A percentile compares a stretch with the other conserved stretches of the same genome.
These are phyloP conservation scores for Xiphorhynchus erythropygius DNA, from an alignment of 2,797 vertebrate species.

Conservation along the genomic window DNA sequence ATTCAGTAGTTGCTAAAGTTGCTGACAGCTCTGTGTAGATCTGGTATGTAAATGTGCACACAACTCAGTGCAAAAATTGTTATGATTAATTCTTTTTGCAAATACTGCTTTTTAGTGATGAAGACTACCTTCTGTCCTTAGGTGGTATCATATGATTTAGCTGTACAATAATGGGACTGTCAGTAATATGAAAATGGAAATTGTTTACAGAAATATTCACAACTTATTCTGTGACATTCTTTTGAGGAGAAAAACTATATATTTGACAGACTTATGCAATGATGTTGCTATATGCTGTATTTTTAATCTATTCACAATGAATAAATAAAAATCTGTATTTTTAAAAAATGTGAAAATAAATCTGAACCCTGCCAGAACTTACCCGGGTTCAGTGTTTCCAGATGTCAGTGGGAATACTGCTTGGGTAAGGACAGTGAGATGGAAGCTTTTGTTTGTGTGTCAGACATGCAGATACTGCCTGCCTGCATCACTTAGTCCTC, in stretches of 20 bases:
- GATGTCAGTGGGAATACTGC: not conserved
- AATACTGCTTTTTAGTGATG: not conserved
- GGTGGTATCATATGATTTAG: not conserved
- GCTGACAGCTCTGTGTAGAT: not conserved
- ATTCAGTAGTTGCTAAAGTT: not conserved
- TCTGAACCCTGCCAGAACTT: not conserved
- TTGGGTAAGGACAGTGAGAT: not conserved
- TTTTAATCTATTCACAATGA: constrained; percentile 63
- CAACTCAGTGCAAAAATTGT: not conserved
- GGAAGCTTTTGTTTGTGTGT: not conserved
- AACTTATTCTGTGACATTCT: not conserved
- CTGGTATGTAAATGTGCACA: not conserved
- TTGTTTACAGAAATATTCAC: constrained; percentile 38
- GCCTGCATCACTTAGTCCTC: not conserved
- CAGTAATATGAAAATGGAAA: not conserved
- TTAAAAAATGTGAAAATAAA: not conserved
- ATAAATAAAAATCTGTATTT: constrained; percentile 54
- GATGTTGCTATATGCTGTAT: constrained; percentile 15
- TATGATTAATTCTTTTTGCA: not conserved
- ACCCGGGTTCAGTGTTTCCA: not conserved
- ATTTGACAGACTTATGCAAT: not conserved
- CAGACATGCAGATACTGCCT: not conserved
- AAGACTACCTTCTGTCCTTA: not conserved
- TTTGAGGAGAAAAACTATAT: not conserved
- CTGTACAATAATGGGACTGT: not conserved